Base-by-base conservation (phyloP, 2,113 vertebrate species). In the Bubo bubo region DNA sequence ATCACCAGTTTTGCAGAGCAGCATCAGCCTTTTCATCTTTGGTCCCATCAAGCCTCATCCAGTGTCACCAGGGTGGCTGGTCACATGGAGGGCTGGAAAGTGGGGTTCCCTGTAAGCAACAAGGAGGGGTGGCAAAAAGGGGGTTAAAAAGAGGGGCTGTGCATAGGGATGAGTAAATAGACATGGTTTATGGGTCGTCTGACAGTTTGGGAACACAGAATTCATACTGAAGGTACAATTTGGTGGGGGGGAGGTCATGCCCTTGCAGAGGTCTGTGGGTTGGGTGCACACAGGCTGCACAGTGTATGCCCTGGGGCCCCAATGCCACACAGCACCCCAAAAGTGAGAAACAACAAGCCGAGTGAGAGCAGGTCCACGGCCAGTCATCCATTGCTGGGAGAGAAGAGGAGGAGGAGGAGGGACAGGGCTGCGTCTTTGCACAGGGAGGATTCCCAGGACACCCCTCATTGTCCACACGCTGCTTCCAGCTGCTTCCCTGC, bases 401-500 rank as follows among this genome's bases (percentile, higher is more conserved):
- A 63, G 52, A 66, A 22, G 21, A 70, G 35, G 13, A 53, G 10
- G 64, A 56, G 21, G 27, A 53, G 27, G 53, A 66, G 71, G 37
- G 43, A 45, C 43, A 45, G 17, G 43, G 43, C 43, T 45, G 43
- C 43, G 4, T 45, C 43, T 45, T 45, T 45, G 15, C 43, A 45
- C 16, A 16, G 43, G 21, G 43, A 66, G 71, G 37, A 83, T 94
- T 92, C 95, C 82, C 95, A 93, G 90, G 94, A 88, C 76, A 75
- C 76, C 49, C 68, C n/a, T 84, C 84, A 84, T 93, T 93, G 94
- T 86, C 90, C 91, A 4, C 91, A 67, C 30, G 10, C 76, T 22
- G 84, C 14, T 93, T 80, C 64, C 93, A 97, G 95, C 93, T 95
- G 95, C 94, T 86, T 17, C 85, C 62, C 77, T 21, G 73, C 74